Evolutionary conservation across 2,797 vertebrate genomes (phyloP).

Genomic region (Brachyrhaphis roseni): DNA sequence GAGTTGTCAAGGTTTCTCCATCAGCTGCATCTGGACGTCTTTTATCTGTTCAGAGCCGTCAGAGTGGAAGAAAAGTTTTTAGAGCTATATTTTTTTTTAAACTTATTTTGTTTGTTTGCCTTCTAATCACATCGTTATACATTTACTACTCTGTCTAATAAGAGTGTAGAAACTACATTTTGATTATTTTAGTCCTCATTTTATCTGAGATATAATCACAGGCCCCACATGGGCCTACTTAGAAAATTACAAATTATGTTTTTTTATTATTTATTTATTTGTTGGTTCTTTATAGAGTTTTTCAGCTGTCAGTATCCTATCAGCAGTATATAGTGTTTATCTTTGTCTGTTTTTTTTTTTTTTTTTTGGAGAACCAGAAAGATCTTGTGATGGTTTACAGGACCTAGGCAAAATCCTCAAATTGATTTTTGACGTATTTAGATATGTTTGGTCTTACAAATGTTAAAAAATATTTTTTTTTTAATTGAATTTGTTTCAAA

Average conservation of each 20-base stretch:
- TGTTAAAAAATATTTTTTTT: not conserved
- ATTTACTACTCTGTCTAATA: not conserved
- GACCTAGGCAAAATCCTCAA: not conserved
- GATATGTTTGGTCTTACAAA: too few species aligned
- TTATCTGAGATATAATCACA: not conserved
- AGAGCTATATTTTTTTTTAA: not conserved
- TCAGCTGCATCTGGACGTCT: slow-evolving; percentile 7
- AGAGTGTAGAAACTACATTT: not conserved
- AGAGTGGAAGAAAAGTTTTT: not conserved
- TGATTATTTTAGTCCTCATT: not conserved
- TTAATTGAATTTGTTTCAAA: not conserved
- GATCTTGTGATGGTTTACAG: not conserved
- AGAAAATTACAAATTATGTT: too few species aligned
- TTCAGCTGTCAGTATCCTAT: not conserved
- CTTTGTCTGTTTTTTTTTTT: not conserved
- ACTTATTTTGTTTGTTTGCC: not conserved
- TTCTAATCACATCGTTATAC: not conserved
- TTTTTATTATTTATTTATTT: too few species aligned
- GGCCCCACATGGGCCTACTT: not conserved
- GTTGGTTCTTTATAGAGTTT: not conserved
- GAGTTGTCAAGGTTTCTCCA: slow-evolving; percentile 6
- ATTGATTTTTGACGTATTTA: not conserved
- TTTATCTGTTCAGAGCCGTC: not conserved
- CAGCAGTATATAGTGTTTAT: not conserved
- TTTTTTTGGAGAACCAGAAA: not conserved